Base-by-base conservation (phyloP, 2,888 invertebrate species). In the Ashinkailepas kermadecensis region DNA sequence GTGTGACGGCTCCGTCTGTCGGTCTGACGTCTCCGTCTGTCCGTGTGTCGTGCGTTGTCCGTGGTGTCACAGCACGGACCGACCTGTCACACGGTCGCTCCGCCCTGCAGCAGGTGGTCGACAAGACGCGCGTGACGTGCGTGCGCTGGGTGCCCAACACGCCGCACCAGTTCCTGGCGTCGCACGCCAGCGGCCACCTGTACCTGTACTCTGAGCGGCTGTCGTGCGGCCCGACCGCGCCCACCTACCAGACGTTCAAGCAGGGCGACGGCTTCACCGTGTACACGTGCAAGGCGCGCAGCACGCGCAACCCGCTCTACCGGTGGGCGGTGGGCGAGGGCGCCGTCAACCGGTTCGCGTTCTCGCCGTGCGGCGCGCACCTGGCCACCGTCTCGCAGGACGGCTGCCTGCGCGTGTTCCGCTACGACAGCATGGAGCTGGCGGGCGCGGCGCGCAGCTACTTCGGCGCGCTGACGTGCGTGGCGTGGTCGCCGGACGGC, bases 121-220 rank as follows among this genome's bases (percentile, higher is more conserved):
- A 97, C 88, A 97, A 96, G 89, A 94, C 93, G 80, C 92, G 94
- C 86, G 96, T 99, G 86, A 99, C 99, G 74, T 99, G 99, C 89
- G 93, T 99, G 87, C 93, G 94, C 86, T 99, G 99, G 99, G 93
- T 99, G 85, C 99, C 99, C 39, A 95, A 94, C 82, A 97, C 96
- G 80, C 92, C 94, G 85, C 96, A 96, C 87, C 90, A 96, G 86
- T 99, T 99, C 88, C 90, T 99, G 85, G 95, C 95, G 83, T 94
- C 98, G 81, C 97, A 99, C 88, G 92, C 94, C 84, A 97, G 97
- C 83, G 99, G 99, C 39, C 95, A 97, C 87, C 91, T 99, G 86
- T 99, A 99, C 89, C 92, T 99, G 81, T 99, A 99, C 89, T 97
- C 97, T 88, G 97, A 97, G 89, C 97, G 97, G 88, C 89, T 97